These are phyloP conservation scores for Ornithoptera alexandrae DNA, from an alignment of 2,888 invertebrate genomes.

Conservation along the genomic window DNA sequence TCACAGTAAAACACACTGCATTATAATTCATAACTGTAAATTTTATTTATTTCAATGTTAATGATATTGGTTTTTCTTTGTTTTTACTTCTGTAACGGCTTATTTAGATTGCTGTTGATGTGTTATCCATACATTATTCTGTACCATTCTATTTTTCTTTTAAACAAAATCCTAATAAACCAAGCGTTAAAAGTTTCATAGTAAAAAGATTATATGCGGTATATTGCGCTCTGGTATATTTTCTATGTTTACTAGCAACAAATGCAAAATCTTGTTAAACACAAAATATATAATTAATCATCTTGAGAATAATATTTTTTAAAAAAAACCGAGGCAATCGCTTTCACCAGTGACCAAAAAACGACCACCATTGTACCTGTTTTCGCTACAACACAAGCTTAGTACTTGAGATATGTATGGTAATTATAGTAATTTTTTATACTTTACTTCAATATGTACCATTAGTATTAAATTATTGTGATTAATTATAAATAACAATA, in stretches of 20 bases:
- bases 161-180: background rate
- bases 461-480: background rate
- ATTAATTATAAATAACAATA: background rate
- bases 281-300: background rate
- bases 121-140: background rate
- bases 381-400: background rate
- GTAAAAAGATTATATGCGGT: too few species aligned
- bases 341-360: background rate
- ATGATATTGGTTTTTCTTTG: background rate
- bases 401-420: background rate
- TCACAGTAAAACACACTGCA: background rate
- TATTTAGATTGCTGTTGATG: background rate
- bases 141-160: background rate
- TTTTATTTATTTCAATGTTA: background rate
- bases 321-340: too few species aligned
- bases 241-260: background rate
- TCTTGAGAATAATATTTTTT: background rate
- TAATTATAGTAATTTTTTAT: background rate
- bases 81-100: background rate
- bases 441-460: background rate
- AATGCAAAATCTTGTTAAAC: background rate
- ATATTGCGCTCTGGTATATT: background rate
- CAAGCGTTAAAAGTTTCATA: too few species aligned
- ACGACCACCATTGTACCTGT: background rate
- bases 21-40: constrained; percentile 5